phyloP scores from a whole-genome alignment of 2,797 vertebrate species.

The Hemibagrus guttatus region DNA sequence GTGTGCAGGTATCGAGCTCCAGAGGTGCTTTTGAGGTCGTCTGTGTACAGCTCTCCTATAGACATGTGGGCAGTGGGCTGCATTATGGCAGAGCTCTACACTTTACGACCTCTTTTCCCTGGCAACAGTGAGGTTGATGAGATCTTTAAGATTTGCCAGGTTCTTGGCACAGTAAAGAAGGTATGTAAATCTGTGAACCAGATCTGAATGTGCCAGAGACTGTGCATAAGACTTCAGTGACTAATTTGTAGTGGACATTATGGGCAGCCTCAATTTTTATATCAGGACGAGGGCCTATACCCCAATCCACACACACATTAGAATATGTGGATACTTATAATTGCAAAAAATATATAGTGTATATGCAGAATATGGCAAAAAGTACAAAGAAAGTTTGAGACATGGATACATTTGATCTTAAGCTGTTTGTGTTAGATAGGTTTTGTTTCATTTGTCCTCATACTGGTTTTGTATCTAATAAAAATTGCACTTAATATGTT shows the following conservation, averaged over 20 bases:
- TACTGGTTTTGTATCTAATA: neutral
- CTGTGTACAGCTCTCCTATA: slow-evolving; percentile 92
- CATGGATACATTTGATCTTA: neutral
- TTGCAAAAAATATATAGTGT: neutral
- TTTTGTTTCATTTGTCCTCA: neutral
- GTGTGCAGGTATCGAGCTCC: slow-evolving; percentile 91
- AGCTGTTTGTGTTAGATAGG: neutral
- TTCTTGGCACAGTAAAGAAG: slow-evolving; percentile 95
- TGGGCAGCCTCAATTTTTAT: neutral
- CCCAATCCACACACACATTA: neutral
- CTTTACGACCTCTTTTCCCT: slow-evolving; percentile 92
- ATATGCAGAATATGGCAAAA: neutral
- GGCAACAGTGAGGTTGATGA: slow-evolving; percentile 97
- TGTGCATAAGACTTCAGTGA: neutral
- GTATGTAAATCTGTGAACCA: slow-evolving; percentile 66
- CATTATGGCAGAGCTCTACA: slow-evolving; percentile 98
- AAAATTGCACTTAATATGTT: neutral
- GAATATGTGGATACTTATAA: neutral
- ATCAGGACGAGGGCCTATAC: neutral
- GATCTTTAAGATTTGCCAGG: slow-evolving; percentile 99
- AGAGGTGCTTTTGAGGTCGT: slow-evolving; percentile 91
- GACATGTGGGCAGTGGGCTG: slow-evolving; percentile 97
- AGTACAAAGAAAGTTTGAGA: neutral
- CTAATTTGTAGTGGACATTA: neutral
- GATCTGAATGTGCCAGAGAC: neutral